These are phyloP conservation scores for Corythornis madagascariensis DNA, from an alignment of 2,113 vertebrate species.

Conservation along the genomic window DNA sequence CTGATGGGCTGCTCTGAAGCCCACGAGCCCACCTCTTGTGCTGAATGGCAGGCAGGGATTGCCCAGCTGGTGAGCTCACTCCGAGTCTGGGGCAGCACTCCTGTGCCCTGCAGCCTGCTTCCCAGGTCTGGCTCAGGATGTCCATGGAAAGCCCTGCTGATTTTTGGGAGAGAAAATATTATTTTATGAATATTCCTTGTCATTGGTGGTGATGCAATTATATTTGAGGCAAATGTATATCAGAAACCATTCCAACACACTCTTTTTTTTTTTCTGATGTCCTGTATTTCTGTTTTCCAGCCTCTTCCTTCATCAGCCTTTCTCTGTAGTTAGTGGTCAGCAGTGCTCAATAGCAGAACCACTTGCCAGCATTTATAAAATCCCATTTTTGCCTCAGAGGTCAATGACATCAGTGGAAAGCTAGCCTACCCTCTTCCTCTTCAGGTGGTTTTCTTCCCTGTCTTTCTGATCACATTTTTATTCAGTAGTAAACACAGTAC, in stretches of 20 bases:
- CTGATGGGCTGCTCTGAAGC: neutral
- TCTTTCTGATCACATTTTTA: neutral
- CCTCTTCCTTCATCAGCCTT: neutral
- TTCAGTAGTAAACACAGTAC: neutral
- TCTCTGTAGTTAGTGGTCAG: conserved; percentile 7
- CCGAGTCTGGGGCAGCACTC: neutral
- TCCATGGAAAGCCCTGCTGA: rapidly evolving
- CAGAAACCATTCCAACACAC: neutral
- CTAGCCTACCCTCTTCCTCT: neutral
- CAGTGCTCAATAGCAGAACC: neutral
- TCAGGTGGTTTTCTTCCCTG: neutral
- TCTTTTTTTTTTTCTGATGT: neutral
- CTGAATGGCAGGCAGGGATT: rapidly evolving
- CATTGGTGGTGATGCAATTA: neutral
- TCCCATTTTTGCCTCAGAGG: neutral
- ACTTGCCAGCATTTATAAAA: neutral
- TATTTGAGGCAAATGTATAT: neutral
- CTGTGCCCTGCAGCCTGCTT: neutral
- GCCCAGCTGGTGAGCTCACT: neutral
- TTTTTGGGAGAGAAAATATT: neutral
- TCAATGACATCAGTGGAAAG: neutral
- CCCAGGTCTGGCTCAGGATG: neutral
- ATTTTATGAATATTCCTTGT: neutral
- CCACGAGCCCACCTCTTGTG: neutral
- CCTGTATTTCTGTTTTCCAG: neutral